Conservation (phyloP, 2,888 invertebrate genomes). For the Hirtodrosophila histrioides region DNA sequence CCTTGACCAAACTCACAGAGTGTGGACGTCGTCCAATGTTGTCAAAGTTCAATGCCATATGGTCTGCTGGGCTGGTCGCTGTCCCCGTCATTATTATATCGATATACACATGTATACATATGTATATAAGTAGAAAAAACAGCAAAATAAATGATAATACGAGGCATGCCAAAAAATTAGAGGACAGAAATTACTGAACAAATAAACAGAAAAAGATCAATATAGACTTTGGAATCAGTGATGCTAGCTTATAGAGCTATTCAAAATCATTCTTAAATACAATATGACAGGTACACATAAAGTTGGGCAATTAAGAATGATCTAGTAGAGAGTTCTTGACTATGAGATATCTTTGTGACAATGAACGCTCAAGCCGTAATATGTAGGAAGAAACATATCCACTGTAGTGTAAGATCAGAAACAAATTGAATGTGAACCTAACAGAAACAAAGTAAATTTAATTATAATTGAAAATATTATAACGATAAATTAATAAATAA, state of each 20-base stretch:
- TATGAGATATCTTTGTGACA: no score
- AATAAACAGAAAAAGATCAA: slow-evolving; percentile 9
- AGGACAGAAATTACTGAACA: slow-evolving; percentile 13
- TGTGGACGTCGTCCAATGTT: slow-evolving; percentile 19
- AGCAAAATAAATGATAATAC: slow-evolving; percentile 39
- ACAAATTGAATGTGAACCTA: no score
- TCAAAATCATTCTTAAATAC: background rate
- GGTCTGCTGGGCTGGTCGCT: slow-evolving; percentile 25
- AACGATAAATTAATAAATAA: no score
- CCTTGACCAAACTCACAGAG: slow-evolving; percentile 64
- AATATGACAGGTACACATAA: no score
- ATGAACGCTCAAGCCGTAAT: no score
- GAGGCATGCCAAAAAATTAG: slow-evolving; percentile 34
- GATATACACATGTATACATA: slow-evolving; percentile 17
- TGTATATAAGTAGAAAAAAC: slow-evolving; percentile 21
- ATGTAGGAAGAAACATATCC: no score
- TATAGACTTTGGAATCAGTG: slow-evolving; percentile 4
- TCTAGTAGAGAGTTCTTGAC: no score
- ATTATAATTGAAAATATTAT: no score
- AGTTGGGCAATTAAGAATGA: no score
- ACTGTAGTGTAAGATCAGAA: no score
- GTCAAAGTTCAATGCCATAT: slow-evolving; percentile 70
- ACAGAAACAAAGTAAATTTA: no score
- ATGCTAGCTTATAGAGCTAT: background rate
- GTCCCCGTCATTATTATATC: slow-evolving; percentile 26